A percentile compares a stretch with the other conserved stretches of the same genome.
Evolutionary conservation across 2,888 invertebrate species (phyloP).

Genomic region (Diarsia mendica): DNA sequence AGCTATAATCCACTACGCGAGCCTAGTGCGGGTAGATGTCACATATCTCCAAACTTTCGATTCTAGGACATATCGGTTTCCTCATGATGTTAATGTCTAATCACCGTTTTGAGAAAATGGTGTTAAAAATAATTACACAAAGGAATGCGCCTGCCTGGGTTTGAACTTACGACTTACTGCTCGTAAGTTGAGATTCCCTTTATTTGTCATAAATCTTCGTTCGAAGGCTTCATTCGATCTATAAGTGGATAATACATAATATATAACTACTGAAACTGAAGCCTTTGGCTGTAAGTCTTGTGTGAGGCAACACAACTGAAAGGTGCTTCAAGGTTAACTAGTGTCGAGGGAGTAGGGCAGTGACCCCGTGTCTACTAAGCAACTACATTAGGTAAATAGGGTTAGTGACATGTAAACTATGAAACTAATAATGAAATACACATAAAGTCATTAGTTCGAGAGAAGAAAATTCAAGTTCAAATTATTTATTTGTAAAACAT

Average conservation of each 20-base stretch:
- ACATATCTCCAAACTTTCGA: too few species aligned
- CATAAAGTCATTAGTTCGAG: background rate
- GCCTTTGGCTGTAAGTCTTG: conserved; percentile 52
- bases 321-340: conserved; percentile 65
- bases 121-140: too few species aligned
- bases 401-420: background rate
- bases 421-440: background rate
- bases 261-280: conserved; percentile 63
- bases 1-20: too few species aligned
- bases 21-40: too few species aligned
- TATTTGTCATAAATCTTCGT: conserved; percentile 41
- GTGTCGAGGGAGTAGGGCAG: conserved; percentile 51
- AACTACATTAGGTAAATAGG: conserved; percentile 17
- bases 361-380: conserved; percentile 50
- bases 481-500: too few species aligned
- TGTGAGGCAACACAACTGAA: conserved; percentile 58
- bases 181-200: too few species aligned
- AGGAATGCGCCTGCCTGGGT: too few species aligned
- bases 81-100: too few species aligned
- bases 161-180: too few species aligned
- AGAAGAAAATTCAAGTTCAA: background rate
- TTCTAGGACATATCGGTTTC: too few species aligned
- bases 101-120: too few species aligned
- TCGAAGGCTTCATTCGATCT: conserved; percentile 56
- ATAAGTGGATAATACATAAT: conserved; percentile 69